Base-by-base conservation (phyloP, 1,140 invertebrate genomes). In the Papilio polyxenes region DNA sequence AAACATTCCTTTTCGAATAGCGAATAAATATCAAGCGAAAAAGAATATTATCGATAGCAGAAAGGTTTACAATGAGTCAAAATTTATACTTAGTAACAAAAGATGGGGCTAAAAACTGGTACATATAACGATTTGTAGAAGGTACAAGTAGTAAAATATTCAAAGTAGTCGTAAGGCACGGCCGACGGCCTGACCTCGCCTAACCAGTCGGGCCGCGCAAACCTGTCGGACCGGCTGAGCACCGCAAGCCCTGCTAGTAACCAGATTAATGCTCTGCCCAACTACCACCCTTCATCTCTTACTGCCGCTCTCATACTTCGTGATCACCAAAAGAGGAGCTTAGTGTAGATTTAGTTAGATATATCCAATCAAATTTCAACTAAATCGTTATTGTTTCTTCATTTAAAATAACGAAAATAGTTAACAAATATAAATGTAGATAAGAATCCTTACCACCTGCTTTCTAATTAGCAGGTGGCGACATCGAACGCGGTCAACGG, bases 151-250 rank as follows among this genome's bases (percentile, higher is more conserved):
- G 23, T 69, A 69, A 69, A 69, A 69, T 69, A 40, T 37, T 69
- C 3, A 69, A 69, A 69, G 65, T 69, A 69, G 17, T 37, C 3
- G 37, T 75, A 75, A 37, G 74, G 44, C 74, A 75, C 74, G n/a
- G 20, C 20, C 62, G 10, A 20, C 44, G 17, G 75, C 75, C 75
- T 77, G 75, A 77, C 75, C 75, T 77, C 75, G 75, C 75, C 44
- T 77, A 77, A 77, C 48, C 44, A 77, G 75, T 51, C 20, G 13
- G 49, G 11, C 23, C 49, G 44, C 11, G 48, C 44, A 77, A 77
- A 77, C 75, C 75, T 31, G 75, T 77, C 49, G 20, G 20, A n/a
- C 44, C 20, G 49, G 44, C 75, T n/a, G 75, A 49, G 44, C n/a
- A 49, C 75, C 44, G 44, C 48, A 13, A 23, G 75, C 23, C 13